These are phyloP conservation scores for Hirtodrosophila histrioides DNA, from an alignment of 2,888 invertebrate species.

Conservation along the genomic window DNA sequence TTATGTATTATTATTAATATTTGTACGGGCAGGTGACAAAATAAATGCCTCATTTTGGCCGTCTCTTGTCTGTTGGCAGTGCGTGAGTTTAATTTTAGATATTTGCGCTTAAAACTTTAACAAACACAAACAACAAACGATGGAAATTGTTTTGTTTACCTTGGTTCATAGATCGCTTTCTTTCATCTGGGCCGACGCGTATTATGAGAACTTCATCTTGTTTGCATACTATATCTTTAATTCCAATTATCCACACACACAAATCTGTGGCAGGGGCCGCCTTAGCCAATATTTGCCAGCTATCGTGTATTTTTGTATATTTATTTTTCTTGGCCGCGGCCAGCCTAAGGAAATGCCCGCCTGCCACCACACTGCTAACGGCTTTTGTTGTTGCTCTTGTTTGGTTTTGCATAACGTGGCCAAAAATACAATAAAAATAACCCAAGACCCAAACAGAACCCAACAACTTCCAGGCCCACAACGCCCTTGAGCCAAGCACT, in stretches of 20 bases:
- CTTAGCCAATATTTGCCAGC: slow-evolving; percentile 41
- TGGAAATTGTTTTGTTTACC: slow-evolving; percentile 46
- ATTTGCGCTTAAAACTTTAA: slow-evolving; percentile 64
- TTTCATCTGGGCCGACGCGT: slow-evolving; percentile 61
- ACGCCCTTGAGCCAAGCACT: slow-evolving; percentile 41
- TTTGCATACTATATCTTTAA: slow-evolving; percentile 64
- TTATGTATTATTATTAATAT: slow-evolving; percentile 66
- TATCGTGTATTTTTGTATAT: slow-evolving; percentile 21
- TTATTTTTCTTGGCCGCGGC: slow-evolving; percentile 1
- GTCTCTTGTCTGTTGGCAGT: slow-evolving; percentile 37
- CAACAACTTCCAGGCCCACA: no score
- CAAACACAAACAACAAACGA: slow-evolving; percentile 61
- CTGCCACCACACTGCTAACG: slow-evolving; percentile 5
- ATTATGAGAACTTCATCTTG: slow-evolving; percentile 38
- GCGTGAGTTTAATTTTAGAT: slow-evolving; percentile 72
- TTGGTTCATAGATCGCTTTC: slow-evolving; percentile 67
- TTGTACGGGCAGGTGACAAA: slow-evolving; percentile 71
- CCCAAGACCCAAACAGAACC: slow-evolving; percentile 4
- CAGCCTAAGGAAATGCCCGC: slow-evolving; percentile 1
- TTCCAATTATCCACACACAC: slow-evolving; percentile 65
- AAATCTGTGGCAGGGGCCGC: slow-evolving; percentile 30
- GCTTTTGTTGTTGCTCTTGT: slow-evolving; percentile 26
- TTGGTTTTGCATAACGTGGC: slow-evolving; percentile 21
- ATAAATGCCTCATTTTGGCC: slow-evolving; percentile 69
- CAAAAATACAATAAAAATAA: slow-evolving; percentile 43